These are phyloP conservation scores for Cynocephalus volans DNA, from an alignment of 2,113 vertebrate genomes.

Conservation along the genomic window DNA sequence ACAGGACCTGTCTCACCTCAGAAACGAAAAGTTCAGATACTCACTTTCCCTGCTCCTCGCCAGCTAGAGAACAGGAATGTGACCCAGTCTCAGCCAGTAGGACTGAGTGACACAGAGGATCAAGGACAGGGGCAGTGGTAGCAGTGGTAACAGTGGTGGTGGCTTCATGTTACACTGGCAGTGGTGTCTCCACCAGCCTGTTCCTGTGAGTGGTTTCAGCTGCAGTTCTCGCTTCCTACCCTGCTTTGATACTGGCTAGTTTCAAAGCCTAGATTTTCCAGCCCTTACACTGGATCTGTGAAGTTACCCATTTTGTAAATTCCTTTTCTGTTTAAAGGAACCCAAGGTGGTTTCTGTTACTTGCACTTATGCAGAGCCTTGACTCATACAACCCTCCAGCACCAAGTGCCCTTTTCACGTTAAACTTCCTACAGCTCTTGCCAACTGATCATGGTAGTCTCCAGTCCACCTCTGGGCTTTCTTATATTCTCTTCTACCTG, in stretches of 20 bases:
- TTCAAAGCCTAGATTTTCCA: constrained; percentile 2
- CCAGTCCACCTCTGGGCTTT: neutral
- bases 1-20: constrained; percentile 1
- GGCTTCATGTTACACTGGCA: neutral
- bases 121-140: neutral
- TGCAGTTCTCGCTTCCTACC: neutral
- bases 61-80: neutral
- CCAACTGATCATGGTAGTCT: neutral
- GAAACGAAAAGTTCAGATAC: constrained; percentile 2
- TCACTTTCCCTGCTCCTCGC: neutral
- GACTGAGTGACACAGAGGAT: neutral
- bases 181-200: neutral
- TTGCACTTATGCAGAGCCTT: neutral
- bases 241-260: neutral
- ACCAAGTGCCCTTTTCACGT: neutral
- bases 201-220: neutral
- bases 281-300: neutral
- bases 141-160: neutral
- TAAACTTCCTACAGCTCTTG: neutral
- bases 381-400: neutral
- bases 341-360: constrained; percentile 13
- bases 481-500: neutral
- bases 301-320: neutral
- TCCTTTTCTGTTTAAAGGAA: constrained; percentile 52
- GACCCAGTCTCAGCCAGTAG: neutral